These are phyloP conservation scores for Ceratina calcarata DNA, from an alignment of 1,140 invertebrate genomes.

Conservation along the genomic window DNA sequence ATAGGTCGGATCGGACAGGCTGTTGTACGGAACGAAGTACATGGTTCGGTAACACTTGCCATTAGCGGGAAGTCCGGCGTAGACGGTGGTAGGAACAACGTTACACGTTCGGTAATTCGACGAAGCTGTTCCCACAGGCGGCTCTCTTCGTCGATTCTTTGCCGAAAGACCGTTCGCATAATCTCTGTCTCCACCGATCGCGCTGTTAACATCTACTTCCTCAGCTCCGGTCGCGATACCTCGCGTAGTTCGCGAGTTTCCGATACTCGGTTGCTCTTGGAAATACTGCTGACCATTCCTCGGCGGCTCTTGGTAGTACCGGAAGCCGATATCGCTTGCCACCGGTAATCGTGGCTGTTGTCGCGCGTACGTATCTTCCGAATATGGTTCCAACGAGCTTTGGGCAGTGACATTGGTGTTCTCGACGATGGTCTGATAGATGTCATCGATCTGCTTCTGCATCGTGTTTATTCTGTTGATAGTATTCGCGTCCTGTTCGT, in stretches of 20 bases:
- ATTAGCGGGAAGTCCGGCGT: slow-evolving; percentile 52
- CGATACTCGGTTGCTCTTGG: slow-evolving; percentile 52
- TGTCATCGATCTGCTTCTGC: slow-evolving; percentile 76
- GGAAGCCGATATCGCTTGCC: slow-evolving; percentile 17
- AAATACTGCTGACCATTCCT: slow-evolving; percentile 64
- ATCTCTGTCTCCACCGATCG: slow-evolving; percentile 56
- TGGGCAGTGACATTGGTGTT: slow-evolving; percentile 63
- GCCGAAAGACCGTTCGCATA: slow-evolving; percentile 61
- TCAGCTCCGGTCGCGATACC: slow-evolving; percentile 67
- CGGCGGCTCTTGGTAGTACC: slow-evolving; percentile 63
- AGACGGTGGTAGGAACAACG: slow-evolving; percentile 48
- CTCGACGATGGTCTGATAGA: slow-evolving; percentile 78
- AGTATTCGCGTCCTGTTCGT: slow-evolving; percentile 67
- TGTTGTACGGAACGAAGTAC: slow-evolving; percentile 88
- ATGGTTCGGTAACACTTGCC: slow-evolving; percentile 82
- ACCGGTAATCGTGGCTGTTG: slow-evolving; percentile 31
- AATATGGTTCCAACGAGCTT: slow-evolving; percentile 65
- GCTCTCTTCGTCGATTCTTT: slow-evolving; percentile 67
- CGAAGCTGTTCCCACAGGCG: slow-evolving; percentile 53
- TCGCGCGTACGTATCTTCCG: slow-evolving; percentile 68
- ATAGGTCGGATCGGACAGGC: slow-evolving; percentile 77
- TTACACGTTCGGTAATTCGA: slow-evolving; percentile 64
- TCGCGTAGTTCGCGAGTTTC: slow-evolving; percentile 64
- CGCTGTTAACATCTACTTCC: slow-evolving; percentile 15
- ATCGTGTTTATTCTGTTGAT: slow-evolving; percentile 76